phyloP scores from a whole-genome alignment of 1,140 invertebrate genomes.

The Rhopalosiphum padi region DNA sequence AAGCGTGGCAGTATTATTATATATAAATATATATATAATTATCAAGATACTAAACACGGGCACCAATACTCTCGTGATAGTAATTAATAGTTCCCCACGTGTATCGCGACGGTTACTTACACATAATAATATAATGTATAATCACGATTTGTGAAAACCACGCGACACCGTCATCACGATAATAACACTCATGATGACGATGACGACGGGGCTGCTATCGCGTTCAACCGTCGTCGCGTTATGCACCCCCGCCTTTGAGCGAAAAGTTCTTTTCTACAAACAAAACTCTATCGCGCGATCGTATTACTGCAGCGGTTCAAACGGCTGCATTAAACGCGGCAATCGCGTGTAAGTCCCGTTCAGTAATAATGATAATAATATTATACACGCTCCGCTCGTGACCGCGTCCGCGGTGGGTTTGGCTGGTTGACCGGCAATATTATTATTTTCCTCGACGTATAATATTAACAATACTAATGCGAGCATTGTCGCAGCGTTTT shows the following conservation, averaged over 20 bases:
- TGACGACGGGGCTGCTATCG: background rate
- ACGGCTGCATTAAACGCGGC: background rate
- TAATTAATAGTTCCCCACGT: background rate
- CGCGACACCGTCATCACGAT: slow-evolving; percentile 1
- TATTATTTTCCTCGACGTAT: background rate
- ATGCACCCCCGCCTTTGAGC: background rate
- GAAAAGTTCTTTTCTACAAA: background rate
- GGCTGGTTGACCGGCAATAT: background rate
- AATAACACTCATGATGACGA: background rate
- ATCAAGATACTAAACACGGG: background rate
- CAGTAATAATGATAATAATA: background rate
- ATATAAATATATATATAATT: background rate
- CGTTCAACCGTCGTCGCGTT: background rate
- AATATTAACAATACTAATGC: background rate
- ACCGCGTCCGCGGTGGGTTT: background rate
- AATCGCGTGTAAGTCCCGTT: background rate
- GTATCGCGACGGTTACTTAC: background rate
- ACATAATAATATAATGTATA: background rate
- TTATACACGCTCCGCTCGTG: background rate
- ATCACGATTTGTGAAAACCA: background rate
- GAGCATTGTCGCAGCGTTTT: background rate
- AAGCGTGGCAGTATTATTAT: background rate
- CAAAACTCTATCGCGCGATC: background rate
- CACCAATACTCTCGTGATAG: background rate
- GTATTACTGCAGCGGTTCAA: background rate